Conservation (phyloP, 2,888 invertebrate genomes). For the Agonopterix subpropinquella region DNA sequence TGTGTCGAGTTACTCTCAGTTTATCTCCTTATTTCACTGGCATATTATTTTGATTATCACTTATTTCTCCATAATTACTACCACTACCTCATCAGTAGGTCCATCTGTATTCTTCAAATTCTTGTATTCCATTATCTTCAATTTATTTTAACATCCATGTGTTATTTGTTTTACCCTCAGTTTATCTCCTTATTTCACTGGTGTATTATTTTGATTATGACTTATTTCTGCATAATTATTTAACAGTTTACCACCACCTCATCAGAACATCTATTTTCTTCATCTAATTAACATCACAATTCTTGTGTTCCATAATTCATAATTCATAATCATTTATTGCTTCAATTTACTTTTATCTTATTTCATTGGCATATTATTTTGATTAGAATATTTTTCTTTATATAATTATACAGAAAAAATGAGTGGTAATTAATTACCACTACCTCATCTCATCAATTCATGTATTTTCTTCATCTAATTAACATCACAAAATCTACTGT, state of each 20-base stretch:
- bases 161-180: conserved; percentile 62
- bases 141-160: conserved; percentile 31
- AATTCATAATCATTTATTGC: no score
- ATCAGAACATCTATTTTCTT: conserved; percentile 7
- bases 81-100: background rate
- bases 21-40: conserved; percentile 63
- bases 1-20: conserved; percentile 59
- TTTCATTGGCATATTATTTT: conserved; percentile 48
- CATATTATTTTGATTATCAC: conserved; percentile 21
- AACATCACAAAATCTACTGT: background rate
- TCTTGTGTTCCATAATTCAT: background rate
- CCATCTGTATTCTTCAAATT: conserved; percentile 6
- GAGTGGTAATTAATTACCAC: no score
- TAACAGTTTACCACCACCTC: background rate
- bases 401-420: no score
- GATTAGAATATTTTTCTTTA: background rate
- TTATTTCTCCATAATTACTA: background rate
- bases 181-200: conserved; percentile 60
- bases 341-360: conserved; percentile 33
- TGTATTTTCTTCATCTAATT: conserved; percentile 8
- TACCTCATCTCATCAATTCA: background rate
- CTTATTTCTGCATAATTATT: background rate
- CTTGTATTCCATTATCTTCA: background rate
- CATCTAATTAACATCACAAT: conserved; percentile 1
- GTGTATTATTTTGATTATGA: conserved; percentile 26